Evolutionary conservation across 2,888 invertebrate species (phyloP).

Genomic region (Pelosia muscerda): DNA sequence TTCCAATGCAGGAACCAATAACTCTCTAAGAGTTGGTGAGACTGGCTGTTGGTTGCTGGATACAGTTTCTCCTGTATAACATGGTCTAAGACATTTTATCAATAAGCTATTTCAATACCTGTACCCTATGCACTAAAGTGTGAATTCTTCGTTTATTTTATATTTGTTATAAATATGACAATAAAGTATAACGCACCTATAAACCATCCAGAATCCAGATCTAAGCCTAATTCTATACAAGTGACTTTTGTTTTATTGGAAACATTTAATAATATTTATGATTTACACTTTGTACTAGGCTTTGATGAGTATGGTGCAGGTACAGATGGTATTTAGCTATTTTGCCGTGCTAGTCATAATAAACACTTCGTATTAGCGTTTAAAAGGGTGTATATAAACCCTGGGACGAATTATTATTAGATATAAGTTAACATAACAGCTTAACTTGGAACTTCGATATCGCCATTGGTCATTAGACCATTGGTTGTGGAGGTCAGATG

Average conservation of each 20-base stretch:
- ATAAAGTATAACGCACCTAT: too few species aligned
- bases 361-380: neutral
- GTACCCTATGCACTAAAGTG: neutral
- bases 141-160: too few species aligned
- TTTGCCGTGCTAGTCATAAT: constrained; percentile 5
- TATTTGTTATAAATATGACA: too few species aligned
- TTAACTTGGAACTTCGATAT: too few species aligned
- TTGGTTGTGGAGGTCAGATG: too few species aligned
- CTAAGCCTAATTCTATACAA: too few species aligned
- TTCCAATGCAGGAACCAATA: constrained; percentile 4
- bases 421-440: too few species aligned
- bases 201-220: too few species aligned
- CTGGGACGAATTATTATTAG: neutral
- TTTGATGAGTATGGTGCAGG: neutral
- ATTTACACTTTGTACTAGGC: neutral
- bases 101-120: neutral
- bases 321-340: neutral
- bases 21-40: neutral
- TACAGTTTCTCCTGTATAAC: neutral
- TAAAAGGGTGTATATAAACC: neutral
- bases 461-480: too few species aligned
- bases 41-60: neutral
- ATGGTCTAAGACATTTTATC: neutral
- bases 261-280: too few species aligned
- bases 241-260: too few species aligned